These are phyloP conservation scores for Oxygymnocypris stewartii DNA, from an alignment of 2,113 vertebrate species.

Conservation along the genomic window DNA sequence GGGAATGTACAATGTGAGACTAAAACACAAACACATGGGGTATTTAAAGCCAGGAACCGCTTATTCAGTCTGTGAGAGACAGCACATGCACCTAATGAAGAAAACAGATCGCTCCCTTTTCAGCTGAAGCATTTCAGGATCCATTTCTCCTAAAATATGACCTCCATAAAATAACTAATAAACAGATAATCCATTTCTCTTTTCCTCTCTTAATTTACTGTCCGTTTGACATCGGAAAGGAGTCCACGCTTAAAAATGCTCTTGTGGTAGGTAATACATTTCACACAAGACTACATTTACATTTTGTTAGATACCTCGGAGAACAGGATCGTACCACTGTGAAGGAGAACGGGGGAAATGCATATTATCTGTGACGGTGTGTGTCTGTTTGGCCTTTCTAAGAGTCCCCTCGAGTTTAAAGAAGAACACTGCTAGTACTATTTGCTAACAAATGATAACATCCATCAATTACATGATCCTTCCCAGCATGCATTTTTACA, in stretches of 20 bases:
- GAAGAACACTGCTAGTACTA: background rate
- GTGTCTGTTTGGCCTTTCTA: conserved; percentile 11
- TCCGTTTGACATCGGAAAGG: conserved; percentile 48
- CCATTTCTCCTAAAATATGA: conserved; percentile 66
- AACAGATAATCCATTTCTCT: conserved; percentile 68
- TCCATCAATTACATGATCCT: background rate
- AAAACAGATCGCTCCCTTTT: conserved; percentile 73
- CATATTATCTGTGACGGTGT: conserved; percentile 30
- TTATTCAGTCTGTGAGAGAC: conserved; percentile 63
- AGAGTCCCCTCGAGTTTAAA: background rate
- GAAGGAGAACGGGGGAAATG: background rate
- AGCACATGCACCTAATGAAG: conserved; percentile 67
- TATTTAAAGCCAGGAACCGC: conserved; percentile 72
- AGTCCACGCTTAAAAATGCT: conserved; percentile 50
- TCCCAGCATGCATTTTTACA: conserved; percentile 15
- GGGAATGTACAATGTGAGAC: conserved; percentile 75
- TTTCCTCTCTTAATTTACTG: conserved; percentile 60
- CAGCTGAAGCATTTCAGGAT: conserved; percentile 55
- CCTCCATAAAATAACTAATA: conserved; percentile 71
- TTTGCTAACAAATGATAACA: conserved; percentile 4
- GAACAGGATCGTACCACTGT: conserved; percentile 28
- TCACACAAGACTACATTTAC: conserved; percentile 48
- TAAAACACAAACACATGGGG: conserved; percentile 81
- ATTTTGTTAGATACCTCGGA: conserved; percentile 43
- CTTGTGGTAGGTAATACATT: conserved; percentile 49